Conservation (phyloP, 2,113 vertebrate species). For the Oryzias woworae region DNA sequence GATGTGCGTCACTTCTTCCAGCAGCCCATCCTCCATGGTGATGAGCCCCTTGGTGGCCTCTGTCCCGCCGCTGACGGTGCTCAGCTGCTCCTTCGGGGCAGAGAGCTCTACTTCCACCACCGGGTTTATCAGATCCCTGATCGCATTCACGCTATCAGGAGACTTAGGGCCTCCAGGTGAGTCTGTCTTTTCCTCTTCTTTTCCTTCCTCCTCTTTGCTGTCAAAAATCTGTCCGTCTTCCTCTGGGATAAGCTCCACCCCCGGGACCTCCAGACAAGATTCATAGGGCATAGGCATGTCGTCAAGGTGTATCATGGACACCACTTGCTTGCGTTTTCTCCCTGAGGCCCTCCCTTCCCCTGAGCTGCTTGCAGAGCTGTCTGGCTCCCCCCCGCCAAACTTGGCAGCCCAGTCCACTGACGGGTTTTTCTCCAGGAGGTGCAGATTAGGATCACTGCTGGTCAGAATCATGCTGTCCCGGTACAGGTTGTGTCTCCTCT, state of each 20-base stretch:
- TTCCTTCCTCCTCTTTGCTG: slow-evolving; percentile 1
- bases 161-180: slow-evolving; percentile 23
- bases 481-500: slow-evolving; percentile 93
- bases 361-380: neutral
- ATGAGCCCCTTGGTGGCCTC: slow-evolving; percentile 10
- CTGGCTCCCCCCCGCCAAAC: slow-evolving; percentile 55
- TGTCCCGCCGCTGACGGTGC: slow-evolving; percentile 58
- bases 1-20: slow-evolving; percentile 50
- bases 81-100: rapidly evolving
- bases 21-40: slow-evolving; percentile 29
- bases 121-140: slow-evolving; percentile 77
- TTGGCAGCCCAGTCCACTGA: slow-evolving; percentile 87
- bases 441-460: slow-evolving; percentile 93
- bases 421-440: slow-evolving; percentile 80
- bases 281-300: slow-evolving; percentile 79
- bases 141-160: slow-evolving; percentile 72
- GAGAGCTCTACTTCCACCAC: slow-evolving; percentile 64
- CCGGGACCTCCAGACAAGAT: slow-evolving; percentile 75
- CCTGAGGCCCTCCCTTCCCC: slow-evolving; percentile 12
- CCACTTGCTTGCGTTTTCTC: slow-evolving; percentile 85
- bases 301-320: slow-evolving; percentile 90
- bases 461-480: slow-evolving; percentile 92
- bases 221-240: slow-evolving; percentile 30
- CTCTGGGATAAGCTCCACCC: slow-evolving; percentile 77
- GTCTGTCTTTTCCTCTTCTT: slow-evolving; percentile 1